Evolutionary conservation across 2,113 vertebrate genomes (phyloP).

Genomic region (Mormoops blainvillei): DNA sequence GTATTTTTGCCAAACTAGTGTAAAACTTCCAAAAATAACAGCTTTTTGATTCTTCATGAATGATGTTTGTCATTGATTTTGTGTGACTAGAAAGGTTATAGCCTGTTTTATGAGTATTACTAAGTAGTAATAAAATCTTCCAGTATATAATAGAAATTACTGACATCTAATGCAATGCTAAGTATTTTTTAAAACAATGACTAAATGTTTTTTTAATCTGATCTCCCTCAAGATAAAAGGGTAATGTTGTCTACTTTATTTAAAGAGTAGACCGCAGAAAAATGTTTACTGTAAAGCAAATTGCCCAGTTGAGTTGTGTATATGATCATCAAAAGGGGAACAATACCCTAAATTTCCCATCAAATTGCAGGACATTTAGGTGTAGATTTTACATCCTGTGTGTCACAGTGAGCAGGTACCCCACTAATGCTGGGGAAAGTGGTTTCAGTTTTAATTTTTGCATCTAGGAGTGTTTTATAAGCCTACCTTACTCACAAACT

Average conservation of each 20-base stretch:
- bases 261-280: not conserved
- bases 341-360: not conserved
- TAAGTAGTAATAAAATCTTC: conserved; percentile 7
- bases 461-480: not conserved
- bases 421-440: not conserved
- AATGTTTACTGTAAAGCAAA: not conserved
- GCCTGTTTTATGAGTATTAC: not conserved
- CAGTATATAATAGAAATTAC: not conserved
- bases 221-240: not conserved
- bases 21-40: not conserved
- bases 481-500: not conserved
- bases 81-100: not conserved
- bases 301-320: not conserved
- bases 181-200: conserved; percentile 15
- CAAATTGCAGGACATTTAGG: not conserved
- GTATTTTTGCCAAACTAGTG: not conserved
- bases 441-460: not conserved
- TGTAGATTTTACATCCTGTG: not conserved
- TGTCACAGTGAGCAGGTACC: not conserved
- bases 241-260: not conserved
- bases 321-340: not conserved
- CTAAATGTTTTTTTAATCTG: not conserved
- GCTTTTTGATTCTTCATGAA: not conserved
- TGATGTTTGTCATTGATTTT: not conserved
- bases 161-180: not conserved